These are phyloP conservation scores for Pleuronectes platessa DNA, from an alignment of 2,113 vertebrate genomes.

Conservation along the genomic window DNA sequence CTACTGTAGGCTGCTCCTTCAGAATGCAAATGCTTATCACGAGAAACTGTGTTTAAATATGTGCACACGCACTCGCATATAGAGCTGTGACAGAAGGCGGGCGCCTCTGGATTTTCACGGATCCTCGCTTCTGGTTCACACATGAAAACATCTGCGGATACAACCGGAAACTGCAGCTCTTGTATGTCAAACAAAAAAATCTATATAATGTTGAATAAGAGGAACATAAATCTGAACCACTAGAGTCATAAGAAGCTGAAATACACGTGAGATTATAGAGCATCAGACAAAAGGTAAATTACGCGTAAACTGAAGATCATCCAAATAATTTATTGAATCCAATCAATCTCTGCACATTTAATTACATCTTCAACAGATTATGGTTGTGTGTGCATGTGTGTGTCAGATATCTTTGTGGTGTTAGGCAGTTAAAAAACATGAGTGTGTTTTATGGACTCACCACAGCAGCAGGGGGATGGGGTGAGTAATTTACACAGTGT, in stretches of 20 bases:
- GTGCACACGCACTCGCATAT: conserved; percentile 36
- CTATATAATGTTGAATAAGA: too few relatives aligned
- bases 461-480: conserved; percentile 39
- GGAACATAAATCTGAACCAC: too few relatives aligned
- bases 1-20: conserved; percentile 32
- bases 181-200: too few relatives aligned
- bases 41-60: conserved; percentile 17
- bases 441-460: conserved; percentile 32
- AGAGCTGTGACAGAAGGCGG: conserved; percentile 31
- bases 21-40: conserved; percentile 31
- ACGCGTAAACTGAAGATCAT: conserved; percentile 1
- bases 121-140: conserved; percentile 2
- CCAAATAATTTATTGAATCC: not conserved
- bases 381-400: not conserved
- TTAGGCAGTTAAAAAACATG: conserved; percentile 26
- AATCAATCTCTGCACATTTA: not conserved
- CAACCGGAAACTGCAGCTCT: too few relatives aligned
- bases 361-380: not conserved
- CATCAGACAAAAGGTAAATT: too few relatives aligned
- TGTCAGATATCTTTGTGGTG: conserved; percentile 18
- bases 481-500: conserved; percentile 34
- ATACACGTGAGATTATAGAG: too few relatives aligned
- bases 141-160: conserved; percentile 30
- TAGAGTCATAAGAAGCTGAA: too few relatives aligned
- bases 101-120: conserved; percentile 42